Percentiles rank a stretch among this genome's conserved stretches.
Conservation (phyloP, 2,888 invertebrate species). For the Oxyteleia sp. region DNA sequence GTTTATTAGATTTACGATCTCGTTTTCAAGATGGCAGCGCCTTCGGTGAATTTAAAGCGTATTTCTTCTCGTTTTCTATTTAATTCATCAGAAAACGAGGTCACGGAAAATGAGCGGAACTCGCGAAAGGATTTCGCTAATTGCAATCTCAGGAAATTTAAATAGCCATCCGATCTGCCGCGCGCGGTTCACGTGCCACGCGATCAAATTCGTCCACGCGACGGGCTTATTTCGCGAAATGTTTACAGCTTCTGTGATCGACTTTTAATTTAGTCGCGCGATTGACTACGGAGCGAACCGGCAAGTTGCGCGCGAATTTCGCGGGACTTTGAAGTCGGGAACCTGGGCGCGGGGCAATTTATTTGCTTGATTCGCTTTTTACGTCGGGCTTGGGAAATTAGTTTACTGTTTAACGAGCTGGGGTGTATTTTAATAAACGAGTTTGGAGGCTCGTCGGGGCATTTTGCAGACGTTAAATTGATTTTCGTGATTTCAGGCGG, state of each 20-base stretch:
- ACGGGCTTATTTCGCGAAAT: constrained; percentile 4
- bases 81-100: constrained; percentile 66
- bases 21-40: constrained; percentile 67
- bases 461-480: constrained; percentile 5
- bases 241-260: neutral
- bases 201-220: constrained; percentile 16
- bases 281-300: too few species aligned
- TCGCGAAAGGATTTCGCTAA: constrained; percentile 70
- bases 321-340: too few species aligned
- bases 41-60: constrained; percentile 57
- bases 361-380: too few species aligned
- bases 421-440: too few species aligned
- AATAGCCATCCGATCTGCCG: constrained; percentile 67
- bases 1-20: constrained; percentile 72
- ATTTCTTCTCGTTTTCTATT: constrained; percentile 68
- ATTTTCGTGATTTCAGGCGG: constrained; percentile 2
- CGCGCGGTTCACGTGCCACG: constrained; percentile 12
- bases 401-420: too few species aligned
- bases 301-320: too few species aligned
- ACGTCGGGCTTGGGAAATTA: too few species aligned
- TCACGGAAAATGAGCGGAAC: constrained; percentile 61
- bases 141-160: constrained; percentile 74
- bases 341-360: too few species aligned
- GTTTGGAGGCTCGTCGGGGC: neutral
- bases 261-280: too few species aligned